Base-by-base conservation (phyloP, 2,888 invertebrate genomes). In the Torymus texanus region DNA sequence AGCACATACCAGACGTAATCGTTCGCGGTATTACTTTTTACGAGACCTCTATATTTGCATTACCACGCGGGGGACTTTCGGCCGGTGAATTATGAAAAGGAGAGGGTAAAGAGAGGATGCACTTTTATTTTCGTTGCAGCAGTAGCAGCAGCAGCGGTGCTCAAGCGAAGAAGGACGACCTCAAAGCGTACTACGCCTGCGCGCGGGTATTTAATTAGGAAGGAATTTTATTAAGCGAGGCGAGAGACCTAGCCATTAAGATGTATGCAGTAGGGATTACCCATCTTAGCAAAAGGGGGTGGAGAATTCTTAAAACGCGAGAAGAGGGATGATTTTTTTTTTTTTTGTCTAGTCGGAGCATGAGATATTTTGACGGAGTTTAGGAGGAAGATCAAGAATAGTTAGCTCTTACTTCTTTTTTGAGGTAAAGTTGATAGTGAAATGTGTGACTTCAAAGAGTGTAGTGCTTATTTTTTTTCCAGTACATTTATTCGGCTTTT, bases 1-100 rank as follows among this genome's bases (percentile, higher is more conserved):
- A 21, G 21, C 41, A 5, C 5, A 8, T 1, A 41, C 41, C 41
- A 8, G 41, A 8, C 50, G 58, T 67, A 78, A 78, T 73, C 72
- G 66, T 68, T 73, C 73, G 61, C 67, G 41, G 16, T 56, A 58
- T 72, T 71, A 59, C 62, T 78, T 74, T 78, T 78, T 74, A 78
- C 74, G 78, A 68, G 78, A 53, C 14, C 13, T 14, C 13, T 8
- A 11, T 66, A 51, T 68, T 2, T n/a, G n/a, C 29, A 50, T n/a
- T 50, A n/a, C 50, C 41, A 8, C 41, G 41, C 41, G 41, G 10
- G 16, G 16, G 16, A 65, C 16, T 41, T 65, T 29, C 29, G 16
- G 2, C 11, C 24, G 18, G 55, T 67, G 10, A 67, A 67, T 67
- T 67, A 24, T 67, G 29, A 13, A 67, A 67, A 67, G 41, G 41